These are phyloP conservation scores for Monochamus saltuarius DNA, from an alignment of 1,140 invertebrate species.

Conservation along the genomic window DNA sequence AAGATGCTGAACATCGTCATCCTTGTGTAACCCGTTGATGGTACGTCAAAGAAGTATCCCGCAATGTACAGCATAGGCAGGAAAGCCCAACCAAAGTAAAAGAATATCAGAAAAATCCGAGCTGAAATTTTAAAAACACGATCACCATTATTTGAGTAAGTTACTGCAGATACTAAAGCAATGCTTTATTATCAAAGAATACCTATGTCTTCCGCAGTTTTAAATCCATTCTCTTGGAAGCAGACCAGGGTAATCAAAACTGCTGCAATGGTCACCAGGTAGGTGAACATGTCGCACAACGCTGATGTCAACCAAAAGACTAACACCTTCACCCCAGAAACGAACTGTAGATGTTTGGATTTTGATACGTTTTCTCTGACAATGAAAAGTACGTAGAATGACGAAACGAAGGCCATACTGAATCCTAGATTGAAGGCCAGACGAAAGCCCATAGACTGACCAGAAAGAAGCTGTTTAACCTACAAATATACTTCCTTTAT, in stretches of 20 bases:
- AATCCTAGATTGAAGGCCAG: constrained; percentile 65
- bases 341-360: constrained; percentile 69
- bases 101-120: constrained; percentile 42
- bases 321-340: constrained; percentile 72
- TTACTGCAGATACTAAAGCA: background rate
- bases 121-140: constrained; percentile 36
- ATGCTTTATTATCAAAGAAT: background rate
- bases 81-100: constrained; percentile 53
- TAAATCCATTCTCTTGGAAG: constrained; percentile 61
- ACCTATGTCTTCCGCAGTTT: constrained; percentile 56
- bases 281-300: constrained; percentile 72
- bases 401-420: constrained; percentile 71
- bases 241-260: constrained; percentile 57
- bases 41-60: constrained; percentile 63
- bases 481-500: too few relatives aligned
- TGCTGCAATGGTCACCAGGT: constrained; percentile 57
- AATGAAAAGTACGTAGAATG: constrained; percentile 74
- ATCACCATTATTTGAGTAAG: background rate
- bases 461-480: constrained; percentile 59
- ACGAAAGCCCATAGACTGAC: constrained; percentile 57
- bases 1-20: constrained; percentile 69
- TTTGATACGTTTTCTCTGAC: constrained; percentile 60
- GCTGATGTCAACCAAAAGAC: constrained; percentile 72
- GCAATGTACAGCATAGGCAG: constrained; percentile 63
- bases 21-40: constrained; percentile 70